Evolutionary conservation across 2,113 vertebrate genomes (phyloP).

Genomic region (Chinchilla lanigera): DNA sequence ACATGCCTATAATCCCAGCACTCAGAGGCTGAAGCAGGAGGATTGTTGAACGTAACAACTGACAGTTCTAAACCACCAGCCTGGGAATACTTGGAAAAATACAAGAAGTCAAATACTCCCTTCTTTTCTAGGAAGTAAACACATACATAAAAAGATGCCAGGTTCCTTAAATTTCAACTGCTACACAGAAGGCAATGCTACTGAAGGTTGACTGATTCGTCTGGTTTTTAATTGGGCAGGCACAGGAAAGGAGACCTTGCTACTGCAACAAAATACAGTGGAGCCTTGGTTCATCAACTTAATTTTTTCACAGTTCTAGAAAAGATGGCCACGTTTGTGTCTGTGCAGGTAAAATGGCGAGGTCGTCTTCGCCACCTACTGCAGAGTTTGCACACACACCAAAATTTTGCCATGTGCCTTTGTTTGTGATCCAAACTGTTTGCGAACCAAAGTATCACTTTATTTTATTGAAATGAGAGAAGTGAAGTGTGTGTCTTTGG

Average conservation of each 20-base stretch:
- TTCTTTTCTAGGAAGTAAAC: neutral
- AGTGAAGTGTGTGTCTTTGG: neutral
- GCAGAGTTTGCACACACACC: neutral
- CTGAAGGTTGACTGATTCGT: neutral
- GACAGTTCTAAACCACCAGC: neutral
- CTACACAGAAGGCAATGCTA: neutral
- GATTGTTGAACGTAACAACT: too few relatives aligned
- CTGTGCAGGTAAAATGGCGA: neutral
- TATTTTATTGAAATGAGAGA: neutral
- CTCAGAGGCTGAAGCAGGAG: neutral
- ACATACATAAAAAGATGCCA: neutral
- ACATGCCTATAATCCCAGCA: neutral
- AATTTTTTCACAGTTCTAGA: neutral
- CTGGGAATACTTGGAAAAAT: neutral
- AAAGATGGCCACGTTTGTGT: neutral
- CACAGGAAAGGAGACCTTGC: neutral
- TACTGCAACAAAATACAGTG: neutral
- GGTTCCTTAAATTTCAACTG: neutral
- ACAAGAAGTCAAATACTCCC: neutral
- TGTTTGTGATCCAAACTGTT: neutral
- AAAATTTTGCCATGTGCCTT: neutral
- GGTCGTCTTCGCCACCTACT: neutral
- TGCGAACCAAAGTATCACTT: neutral
- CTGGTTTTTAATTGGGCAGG: neutral
- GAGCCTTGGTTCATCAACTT: neutral